phyloP scores from a whole-genome alignment of 2,888 invertebrate genomes.

The Oasisia sp. region DNA sequence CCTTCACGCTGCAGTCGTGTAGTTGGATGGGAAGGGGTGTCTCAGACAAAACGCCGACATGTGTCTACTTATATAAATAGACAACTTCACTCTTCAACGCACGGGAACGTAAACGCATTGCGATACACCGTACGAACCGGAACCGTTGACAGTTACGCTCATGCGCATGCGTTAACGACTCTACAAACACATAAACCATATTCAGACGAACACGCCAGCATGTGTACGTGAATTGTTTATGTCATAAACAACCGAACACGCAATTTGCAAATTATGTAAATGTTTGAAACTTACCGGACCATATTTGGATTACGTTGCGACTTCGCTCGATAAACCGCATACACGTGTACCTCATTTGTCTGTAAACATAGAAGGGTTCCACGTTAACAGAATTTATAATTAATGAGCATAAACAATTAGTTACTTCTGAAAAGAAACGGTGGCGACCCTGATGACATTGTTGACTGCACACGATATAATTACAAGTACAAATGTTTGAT shows the following conservation, averaged over 20 bases:
- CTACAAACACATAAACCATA: neutral
- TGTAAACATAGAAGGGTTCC: neutral
- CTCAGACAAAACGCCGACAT: neutral
- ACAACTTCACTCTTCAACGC: neutral
- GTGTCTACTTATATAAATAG: neutral
- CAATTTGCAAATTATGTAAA: neutral
- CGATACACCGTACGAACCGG: neutral
- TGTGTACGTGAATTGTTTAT: neutral
- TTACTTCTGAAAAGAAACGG: neutral
- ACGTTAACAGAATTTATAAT: neutral
- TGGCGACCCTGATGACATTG: neutral
- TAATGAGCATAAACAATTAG: neutral
- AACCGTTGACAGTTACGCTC: neutral
- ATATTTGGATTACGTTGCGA: neutral
- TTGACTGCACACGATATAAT: neutral
- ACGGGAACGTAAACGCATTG: neutral
- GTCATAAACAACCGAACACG: neutral
- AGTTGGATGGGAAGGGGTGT: neutral
- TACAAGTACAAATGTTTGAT: neutral
- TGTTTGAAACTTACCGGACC: neutral
- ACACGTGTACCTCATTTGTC: neutral
- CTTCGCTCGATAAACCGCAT: conserved; percentile 3
- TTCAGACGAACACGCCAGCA: neutral
- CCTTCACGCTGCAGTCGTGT: neutral
- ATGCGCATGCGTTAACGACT: neutral